These are phyloP conservation scores for Cybosia mesomella DNA, from an alignment of 2,888 invertebrate species.

Conservation along the genomic window DNA sequence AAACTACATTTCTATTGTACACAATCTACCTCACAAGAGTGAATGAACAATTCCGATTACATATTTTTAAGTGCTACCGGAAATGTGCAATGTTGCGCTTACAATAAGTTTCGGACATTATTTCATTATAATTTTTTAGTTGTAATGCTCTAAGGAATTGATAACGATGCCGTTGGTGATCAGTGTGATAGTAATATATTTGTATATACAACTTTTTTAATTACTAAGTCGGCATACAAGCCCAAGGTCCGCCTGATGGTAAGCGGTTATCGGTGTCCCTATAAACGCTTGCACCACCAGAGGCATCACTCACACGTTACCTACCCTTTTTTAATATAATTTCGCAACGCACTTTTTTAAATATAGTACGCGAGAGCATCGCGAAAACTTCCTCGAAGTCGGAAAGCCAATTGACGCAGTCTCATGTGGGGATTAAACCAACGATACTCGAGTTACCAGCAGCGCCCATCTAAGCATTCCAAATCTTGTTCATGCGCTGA, in stretches of 20 bases:
- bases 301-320: neutral
- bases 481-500: no score
- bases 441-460: no score
- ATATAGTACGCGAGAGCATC: neutral
- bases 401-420: no score
- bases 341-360: neutral
- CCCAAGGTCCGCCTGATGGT: neutral
- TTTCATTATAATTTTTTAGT: neutral
- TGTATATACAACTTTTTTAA: constrained; percentile 5
- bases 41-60: neutral
- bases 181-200: constrained; percentile 7
- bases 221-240: constrained; percentile 1
- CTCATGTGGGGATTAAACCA: no score
- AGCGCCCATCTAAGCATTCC: no score
- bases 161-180: constrained; percentile 4
- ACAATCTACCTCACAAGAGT: neutral
- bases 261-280: neutral
- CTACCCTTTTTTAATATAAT: neutral
- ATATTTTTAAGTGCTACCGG: neutral
- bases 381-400: no score
- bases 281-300: neutral
- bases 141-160: constrained; percentile 26
- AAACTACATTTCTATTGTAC: neutral
- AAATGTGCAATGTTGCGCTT: constrained; percentile 3
- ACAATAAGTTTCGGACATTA: neutral